Percentiles rank a stretch among this genome's conserved stretches.
Evolutionary conservation across 2,888 invertebrate species (phyloP).

Genomic region (Ferrisia virgata): DNA sequence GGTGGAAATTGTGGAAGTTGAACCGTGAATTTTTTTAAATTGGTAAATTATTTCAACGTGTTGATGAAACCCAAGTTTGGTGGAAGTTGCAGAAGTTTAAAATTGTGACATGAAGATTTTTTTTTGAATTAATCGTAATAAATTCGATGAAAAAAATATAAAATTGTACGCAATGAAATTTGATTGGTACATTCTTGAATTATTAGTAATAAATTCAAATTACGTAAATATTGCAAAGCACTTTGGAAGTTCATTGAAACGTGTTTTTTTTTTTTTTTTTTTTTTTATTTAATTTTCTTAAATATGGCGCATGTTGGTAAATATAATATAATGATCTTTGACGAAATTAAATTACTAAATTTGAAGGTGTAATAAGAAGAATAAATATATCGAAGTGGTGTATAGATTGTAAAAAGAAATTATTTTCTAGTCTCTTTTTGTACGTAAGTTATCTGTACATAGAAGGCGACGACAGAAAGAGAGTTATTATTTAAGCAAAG

Average conservation of each 20-base stretch:
- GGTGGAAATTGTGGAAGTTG: too few species aligned
- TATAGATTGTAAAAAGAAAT: neutral
- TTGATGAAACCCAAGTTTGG: too few species aligned
- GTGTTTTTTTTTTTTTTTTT: neutral
- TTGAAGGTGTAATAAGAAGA: neutral
- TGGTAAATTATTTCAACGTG: too few species aligned
- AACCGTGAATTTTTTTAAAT: too few species aligned
- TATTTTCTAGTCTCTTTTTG: neutral
- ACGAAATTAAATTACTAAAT: conserved; percentile 5
- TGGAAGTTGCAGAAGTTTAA: too few species aligned
- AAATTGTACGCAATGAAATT: too few species aligned
- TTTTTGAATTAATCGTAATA: too few species aligned
- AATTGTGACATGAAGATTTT: too few species aligned
- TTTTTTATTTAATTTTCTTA: neutral
- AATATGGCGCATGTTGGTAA: neutral
- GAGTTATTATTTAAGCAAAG: neutral
- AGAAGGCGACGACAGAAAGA: neutral
- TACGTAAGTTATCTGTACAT: neutral
- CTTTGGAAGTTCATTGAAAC: too few species aligned
- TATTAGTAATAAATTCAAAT: too few species aligned
- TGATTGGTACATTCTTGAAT: too few species aligned
- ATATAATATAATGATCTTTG: neutral
- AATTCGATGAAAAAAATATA: neutral
- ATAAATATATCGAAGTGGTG: neutral
- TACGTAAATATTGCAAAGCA: too few species aligned